Percentiles rank a stretch among this genome's conserved stretches.
phyloP scores from a whole-genome alignment of 1,140 invertebrate species.

The Cyrtorhinus lividipennis region DNA sequence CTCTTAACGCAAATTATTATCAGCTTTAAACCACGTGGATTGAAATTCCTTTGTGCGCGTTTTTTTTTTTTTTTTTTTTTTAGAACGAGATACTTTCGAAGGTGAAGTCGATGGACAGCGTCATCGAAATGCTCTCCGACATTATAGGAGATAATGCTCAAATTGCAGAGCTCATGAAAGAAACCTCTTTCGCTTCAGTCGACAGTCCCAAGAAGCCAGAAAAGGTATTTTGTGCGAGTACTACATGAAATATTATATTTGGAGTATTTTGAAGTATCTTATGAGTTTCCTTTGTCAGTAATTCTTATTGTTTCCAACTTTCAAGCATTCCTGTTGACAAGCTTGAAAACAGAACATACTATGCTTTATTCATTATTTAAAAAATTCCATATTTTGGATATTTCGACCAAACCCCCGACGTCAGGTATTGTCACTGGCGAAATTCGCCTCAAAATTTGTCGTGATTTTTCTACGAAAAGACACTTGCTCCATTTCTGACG shows the following conservation, averaged over 20 bases:
- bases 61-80: conserved; percentile 22
- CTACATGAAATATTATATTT: background rate
- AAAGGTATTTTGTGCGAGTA: background rate
- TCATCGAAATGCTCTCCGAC: conserved; percentile 66
- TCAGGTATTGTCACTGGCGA: too few species aligned
- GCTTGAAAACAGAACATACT: too few species aligned
- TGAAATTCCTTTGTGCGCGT: too few species aligned
- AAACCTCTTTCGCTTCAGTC: background rate
- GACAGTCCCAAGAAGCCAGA: background rate
- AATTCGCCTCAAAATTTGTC: too few species aligned
- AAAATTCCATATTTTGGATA: too few species aligned
- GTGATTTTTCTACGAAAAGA: too few species aligned
- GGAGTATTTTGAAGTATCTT: background rate
- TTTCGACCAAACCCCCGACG: too few species aligned
- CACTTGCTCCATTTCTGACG: too few species aligned
- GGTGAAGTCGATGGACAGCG: conserved; percentile 64
- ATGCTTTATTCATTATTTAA: too few species aligned
- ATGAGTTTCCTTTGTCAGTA: too few species aligned
- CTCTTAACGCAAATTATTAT: too few species aligned
- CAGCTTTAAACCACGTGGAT: too few species aligned
- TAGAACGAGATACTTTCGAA: conserved; percentile 70
- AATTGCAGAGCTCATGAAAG: conserved; percentile 2
- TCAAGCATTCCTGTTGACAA: background rate
- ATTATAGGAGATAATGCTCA: conserved; percentile 52
- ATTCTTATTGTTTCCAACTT: background rate